Evolutionary conservation across 2,888 invertebrate genomes (phyloP).

Genomic region (Caenorhabditis sp.): DNA sequence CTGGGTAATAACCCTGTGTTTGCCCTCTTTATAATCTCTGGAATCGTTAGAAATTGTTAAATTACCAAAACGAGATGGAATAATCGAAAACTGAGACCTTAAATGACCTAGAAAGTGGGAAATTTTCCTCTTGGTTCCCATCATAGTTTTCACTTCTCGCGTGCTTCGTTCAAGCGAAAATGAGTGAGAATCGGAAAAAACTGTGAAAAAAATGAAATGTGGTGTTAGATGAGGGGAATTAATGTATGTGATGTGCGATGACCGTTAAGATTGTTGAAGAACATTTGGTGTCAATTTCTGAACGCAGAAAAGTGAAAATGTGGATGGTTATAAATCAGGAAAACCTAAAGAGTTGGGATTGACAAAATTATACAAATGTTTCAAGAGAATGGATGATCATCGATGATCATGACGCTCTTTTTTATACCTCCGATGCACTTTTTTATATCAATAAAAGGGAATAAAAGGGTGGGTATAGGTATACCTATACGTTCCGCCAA

Average conservation of each 20-base stretch:
- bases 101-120: conserved; percentile 31
- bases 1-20: neutral
- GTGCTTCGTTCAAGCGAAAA: conserved; percentile 34
- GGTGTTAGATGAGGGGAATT: conserved; percentile 14
- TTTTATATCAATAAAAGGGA: conserved; percentile 29
- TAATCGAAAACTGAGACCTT: neutral
- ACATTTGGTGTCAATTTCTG: conserved; percentile 8
- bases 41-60: neutral
- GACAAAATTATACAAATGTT: neutral
- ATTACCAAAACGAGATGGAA: too few species aligned
- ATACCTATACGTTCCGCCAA: conserved; percentile 51
- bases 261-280: conserved; percentile 29
- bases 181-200: conserved; percentile 17
- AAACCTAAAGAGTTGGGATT: too few species aligned
- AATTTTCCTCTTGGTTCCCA: conserved; percentile 22
- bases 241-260: conserved; percentile 27
- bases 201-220: conserved; percentile 11
- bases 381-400: conserved; percentile 21
- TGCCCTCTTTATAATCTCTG: too few species aligned
- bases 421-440: conserved; percentile 34
- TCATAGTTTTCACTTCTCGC: conserved; percentile 29
- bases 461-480: conserved; percentile 39
- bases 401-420: conserved; percentile 29
- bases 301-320: neutral
- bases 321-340: neutral